phyloP scores from a whole-genome alignment of 2,113 vertebrate species.

The Hydrochoerus hydrochaeris region DNA sequence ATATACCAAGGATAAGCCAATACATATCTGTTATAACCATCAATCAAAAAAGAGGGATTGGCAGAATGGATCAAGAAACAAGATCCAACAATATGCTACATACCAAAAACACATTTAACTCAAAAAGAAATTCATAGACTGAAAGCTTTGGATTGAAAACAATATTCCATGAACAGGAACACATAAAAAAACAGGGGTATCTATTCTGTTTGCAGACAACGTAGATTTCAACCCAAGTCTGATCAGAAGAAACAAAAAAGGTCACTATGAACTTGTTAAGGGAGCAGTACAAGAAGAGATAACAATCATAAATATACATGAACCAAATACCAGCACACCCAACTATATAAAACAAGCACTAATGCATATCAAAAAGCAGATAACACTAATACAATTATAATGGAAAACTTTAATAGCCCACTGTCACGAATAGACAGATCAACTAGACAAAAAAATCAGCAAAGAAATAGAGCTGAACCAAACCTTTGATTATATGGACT shows the following conservation, averaged over 20 bases:
- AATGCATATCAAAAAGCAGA: background rate
- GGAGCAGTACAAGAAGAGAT: background rate
- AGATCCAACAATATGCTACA: background rate
- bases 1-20: background rate
- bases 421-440: background rate
- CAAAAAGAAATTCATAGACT: background rate
- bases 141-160: background rate
- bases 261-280: background rate
- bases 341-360: background rate
- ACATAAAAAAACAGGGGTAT: background rate
- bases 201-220: background rate
- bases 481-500: background rate
- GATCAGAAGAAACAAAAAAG: background rate
- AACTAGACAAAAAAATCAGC: background rate
- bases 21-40: background rate
- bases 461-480: background rate
- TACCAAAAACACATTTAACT: background rate
- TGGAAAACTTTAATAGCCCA: background rate
- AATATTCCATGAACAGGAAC: background rate
- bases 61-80: background rate
- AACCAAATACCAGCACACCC: background rate
- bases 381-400: background rate
- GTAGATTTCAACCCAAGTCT: background rate
- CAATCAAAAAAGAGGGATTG: background rate
- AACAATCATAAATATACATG: background rate